Evolutionary conservation across 2,113 vertebrate genomes (phyloP).

Genomic region (Dascyllus trimaculatus): DNA sequence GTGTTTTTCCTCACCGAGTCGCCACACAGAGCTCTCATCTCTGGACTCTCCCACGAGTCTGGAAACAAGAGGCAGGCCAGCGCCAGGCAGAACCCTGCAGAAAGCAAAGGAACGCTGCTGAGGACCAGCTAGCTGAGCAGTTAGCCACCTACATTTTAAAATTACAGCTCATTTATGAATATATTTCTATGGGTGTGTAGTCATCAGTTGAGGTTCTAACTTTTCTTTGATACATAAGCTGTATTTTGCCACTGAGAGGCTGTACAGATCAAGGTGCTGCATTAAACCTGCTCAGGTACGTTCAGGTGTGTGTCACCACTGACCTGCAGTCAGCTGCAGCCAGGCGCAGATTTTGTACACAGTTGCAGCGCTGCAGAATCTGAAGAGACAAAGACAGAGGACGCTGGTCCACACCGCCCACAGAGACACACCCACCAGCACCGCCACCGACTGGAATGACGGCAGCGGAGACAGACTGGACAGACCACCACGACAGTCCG

Average conservation of each 20-base stretch:
- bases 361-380: conserved; percentile 87
- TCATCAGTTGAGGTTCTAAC: too few species aligned
- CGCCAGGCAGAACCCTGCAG: conserved; percentile 84
- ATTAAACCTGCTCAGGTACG: too few species aligned
- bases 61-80: conserved; percentile 88
- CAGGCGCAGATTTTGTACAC: conserved; percentile 90
- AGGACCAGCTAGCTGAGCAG: too few species aligned
- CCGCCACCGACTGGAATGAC: conserved; percentile 87
- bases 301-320: background rate
- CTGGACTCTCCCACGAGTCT: conserved; percentile 87
- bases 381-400: conserved; percentile 85
- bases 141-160: too few species aligned
- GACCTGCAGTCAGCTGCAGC: conserved; percentile 89
- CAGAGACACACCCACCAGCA: conserved; percentile 87
- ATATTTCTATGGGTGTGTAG: too few species aligned
- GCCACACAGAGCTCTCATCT: conserved; percentile 86
- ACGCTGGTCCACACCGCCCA: conserved; percentile 87
- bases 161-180: too few species aligned
- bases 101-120: background rate
- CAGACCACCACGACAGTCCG: conserved; percentile 85
- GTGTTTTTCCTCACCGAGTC: conserved; percentile 69
- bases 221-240: too few species aligned
- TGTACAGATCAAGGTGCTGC: too few species aligned
- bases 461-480: conserved; percentile 85
- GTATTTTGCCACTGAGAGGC: background rate